These are phyloP conservation scores for Dicyrtoma fusca DNA, from an alignment of 2,888 invertebrate species.

Conservation along the genomic window DNA sequence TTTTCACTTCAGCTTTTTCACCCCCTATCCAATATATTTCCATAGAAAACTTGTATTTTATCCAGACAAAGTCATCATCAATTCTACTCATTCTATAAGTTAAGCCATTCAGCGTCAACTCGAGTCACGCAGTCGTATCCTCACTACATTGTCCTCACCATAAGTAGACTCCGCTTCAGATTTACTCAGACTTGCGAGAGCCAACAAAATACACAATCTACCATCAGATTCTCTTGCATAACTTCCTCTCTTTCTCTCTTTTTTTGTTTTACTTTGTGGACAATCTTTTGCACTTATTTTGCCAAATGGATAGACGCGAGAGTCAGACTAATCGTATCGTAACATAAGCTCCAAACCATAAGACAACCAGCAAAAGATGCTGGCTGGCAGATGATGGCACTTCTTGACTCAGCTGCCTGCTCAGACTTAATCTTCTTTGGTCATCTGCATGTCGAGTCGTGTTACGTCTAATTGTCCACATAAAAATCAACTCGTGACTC, in stretches of 20 bases:
- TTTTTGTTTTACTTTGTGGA: too few relatives aligned
- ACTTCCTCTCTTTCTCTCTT: not conserved
- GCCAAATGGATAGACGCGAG: too few relatives aligned
- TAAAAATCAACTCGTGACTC: constrained; percentile 22
- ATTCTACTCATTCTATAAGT: constrained; percentile 26
- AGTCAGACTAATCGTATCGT: too few relatives aligned
- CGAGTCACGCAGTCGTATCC: constrained; percentile 33
- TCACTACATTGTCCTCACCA: constrained; percentile 7
- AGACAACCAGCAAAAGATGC: too few relatives aligned
- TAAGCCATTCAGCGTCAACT: constrained; percentile 18
- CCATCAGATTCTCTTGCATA: not conserved
- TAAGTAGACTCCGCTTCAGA: not conserved
- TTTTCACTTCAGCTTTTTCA: constrained; percentile 26
- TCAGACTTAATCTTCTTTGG: not conserved
- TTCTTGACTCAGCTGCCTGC: not conserved
- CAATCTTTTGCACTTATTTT: too few relatives aligned
- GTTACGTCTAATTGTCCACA: constrained; percentile 14
- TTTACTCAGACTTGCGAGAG: not conserved
- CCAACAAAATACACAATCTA: not conserved
- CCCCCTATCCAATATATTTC: constrained; percentile 24
- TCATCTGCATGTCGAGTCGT: not conserved
- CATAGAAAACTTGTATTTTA: constrained; percentile 17
- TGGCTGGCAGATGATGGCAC: not conserved
- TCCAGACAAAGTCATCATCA: constrained; percentile 31
- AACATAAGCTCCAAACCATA: too few relatives aligned